Percentiles rank a stretch among this genome's conserved stretches.
Evolutionary conservation across 2,113 vertebrate species (phyloP).

Genomic region (Isurus oxyrinchus): DNA sequence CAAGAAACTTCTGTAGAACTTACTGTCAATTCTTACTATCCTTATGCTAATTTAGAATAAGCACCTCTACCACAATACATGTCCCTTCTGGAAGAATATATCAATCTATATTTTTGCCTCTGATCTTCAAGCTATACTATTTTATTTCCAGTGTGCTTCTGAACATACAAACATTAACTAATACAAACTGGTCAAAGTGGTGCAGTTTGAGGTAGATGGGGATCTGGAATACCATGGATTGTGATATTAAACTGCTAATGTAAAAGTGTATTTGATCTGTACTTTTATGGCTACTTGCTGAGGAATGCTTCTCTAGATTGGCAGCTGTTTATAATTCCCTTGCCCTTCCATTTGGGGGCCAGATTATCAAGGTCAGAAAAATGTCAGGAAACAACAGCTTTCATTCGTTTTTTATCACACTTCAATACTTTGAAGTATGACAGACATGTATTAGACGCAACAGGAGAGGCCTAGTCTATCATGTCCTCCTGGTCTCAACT

Average conservation of each 20-base stretch:
- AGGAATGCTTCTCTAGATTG: neutral
- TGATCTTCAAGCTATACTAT: neutral
- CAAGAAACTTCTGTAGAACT: neutral
- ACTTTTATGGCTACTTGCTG: neutral
- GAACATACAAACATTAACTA: neutral
- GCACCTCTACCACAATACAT: neutral
- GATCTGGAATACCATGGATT: neutral
- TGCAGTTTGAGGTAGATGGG: neutral
- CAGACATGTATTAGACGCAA: neutral
- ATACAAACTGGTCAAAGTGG: neutral
- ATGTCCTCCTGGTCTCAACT: neutral
- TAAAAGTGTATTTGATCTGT: neutral
- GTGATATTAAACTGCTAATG: neutral
- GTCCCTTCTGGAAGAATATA: neutral
- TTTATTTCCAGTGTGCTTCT: no score
- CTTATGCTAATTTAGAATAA: neutral
- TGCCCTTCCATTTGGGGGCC: neutral
- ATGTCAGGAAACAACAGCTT: neutral
- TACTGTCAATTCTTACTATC: neutral
- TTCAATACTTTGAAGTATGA: neutral
- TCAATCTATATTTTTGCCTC: neutral
- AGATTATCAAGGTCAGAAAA: conserved; percentile 10
- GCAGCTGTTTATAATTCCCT: neutral
- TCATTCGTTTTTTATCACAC: neutral
- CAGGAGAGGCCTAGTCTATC: neutral